Conservation (phyloP, 2,113 vertebrate species). For the Lepisosteus oculatus region DNA sequence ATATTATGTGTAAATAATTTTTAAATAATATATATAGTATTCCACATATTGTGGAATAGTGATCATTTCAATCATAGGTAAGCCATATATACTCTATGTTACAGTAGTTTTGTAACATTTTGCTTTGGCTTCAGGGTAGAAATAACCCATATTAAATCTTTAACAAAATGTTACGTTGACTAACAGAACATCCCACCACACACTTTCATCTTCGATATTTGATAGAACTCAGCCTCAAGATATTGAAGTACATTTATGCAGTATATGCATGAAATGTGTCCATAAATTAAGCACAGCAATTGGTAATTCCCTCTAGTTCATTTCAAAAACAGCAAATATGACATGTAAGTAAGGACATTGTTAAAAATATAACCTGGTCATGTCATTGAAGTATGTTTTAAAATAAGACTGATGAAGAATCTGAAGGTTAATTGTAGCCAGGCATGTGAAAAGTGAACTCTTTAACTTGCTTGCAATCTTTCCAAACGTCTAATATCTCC, state of each 20-base stretch:
- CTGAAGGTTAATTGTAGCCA: background rate
- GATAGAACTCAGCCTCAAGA: background rate
- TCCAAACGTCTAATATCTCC: background rate
- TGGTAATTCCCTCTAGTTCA: background rate
- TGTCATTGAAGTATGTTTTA: no score
- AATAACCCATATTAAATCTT: background rate
- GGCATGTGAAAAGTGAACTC: conserved; percentile 1
- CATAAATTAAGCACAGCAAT: conserved; percentile 1
- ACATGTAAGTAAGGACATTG: background rate
- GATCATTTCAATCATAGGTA: no score
- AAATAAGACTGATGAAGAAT: background rate
- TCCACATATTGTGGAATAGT: no score
- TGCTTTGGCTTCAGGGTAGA: background rate
- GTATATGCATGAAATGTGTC: background rate
- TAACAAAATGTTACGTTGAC: background rate
- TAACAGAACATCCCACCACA: background rate
- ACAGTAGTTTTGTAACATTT: background rate
- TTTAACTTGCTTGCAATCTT: background rate
- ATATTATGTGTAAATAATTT: no score
- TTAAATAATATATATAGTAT: no score
- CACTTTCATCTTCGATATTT: no score
- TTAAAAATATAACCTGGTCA: background rate
- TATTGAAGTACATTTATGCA: conserved; percentile 5
- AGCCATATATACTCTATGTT: no score
- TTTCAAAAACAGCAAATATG: background rate